phyloP scores from a whole-genome alignment of 2,888 invertebrate species.

The Lypha dubia region DNA sequence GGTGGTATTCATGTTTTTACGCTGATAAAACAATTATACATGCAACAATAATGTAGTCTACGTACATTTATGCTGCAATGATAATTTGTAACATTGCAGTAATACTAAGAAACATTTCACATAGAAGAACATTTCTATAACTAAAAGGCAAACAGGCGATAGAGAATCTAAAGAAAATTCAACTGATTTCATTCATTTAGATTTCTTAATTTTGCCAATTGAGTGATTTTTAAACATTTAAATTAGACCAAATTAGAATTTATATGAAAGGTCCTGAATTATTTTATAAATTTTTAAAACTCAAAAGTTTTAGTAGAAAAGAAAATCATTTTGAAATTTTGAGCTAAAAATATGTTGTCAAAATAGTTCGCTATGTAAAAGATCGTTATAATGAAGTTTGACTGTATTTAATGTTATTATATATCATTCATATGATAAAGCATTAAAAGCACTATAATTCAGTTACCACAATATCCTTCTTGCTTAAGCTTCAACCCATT shows the following conservation, averaged over 20 bases:
- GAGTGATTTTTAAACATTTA: no score
- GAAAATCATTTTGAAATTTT: no score
- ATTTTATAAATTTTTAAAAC: no score
- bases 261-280: no score
- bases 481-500: slow-evolving; percentile 66
- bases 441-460: slow-evolving; percentile 42
- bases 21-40: not conserved
- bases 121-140: not conserved
- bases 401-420: slow-evolving; percentile 11
- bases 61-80: not conserved
- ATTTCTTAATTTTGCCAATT: no score
- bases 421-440: slow-evolving; percentile 25
- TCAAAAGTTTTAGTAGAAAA: no score
- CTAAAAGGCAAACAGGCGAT: not conserved
- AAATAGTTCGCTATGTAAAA: no score
- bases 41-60: not conserved
- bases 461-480: slow-evolving; percentile 64
- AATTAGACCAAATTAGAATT: no score
- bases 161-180: not conserved
- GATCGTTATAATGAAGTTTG: not conserved
- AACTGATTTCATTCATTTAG: no score
- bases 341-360: no score
- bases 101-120: slow-evolving; percentile 1
- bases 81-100: slow-evolving; percentile 5
- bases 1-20: slow-evolving; percentile 14